These are phyloP conservation scores for Hiodon tergisus DNA, from an alignment of 2,113 vertebrate species.

Conservation along the genomic window DNA sequence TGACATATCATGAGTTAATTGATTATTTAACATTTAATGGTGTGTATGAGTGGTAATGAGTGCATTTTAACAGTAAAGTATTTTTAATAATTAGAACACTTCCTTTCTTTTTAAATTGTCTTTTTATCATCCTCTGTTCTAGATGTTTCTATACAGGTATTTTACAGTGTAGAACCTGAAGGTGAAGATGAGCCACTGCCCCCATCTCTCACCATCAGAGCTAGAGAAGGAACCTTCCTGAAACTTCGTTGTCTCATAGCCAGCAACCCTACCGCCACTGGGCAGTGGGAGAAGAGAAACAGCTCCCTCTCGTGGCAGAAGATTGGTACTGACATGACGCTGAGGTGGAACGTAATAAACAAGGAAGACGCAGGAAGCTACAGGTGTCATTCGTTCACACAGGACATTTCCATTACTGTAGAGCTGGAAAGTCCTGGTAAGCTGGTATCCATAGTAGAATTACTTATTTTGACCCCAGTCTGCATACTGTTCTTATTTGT, in stretches of 20 bases:
- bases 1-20: too few species aligned
- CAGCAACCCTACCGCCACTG: neutral
- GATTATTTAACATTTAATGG: neutral
- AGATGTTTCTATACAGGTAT: constrained; percentile 28
- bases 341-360: constrained; percentile 25
- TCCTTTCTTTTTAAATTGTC: neutral
- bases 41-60: too few species aligned
- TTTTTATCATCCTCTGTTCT: neutral
- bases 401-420: constrained; percentile 23
- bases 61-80: too few species aligned
- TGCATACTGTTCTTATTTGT: too few species aligned
- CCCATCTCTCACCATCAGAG: constrained; percentile 20
- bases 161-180: neutral
- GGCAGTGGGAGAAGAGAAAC: constrained; percentile 32
- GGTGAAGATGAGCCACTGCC: neutral
- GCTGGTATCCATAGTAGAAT: neutral
- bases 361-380: constrained; percentile 33
- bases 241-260: constrained; percentile 28
- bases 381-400: constrained; percentile 23
- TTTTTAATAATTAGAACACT: too few species aligned
- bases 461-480: neutral
- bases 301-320: constrained; percentile 11
- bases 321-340: neutral
- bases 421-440: constrained; percentile 31
- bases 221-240: constrained; percentile 24